Evolutionary conservation across 2,113 vertebrate species (phyloP), one percentile per base, ranked within the genome.

Genomic region (Leiothrix lutea): DNA sequence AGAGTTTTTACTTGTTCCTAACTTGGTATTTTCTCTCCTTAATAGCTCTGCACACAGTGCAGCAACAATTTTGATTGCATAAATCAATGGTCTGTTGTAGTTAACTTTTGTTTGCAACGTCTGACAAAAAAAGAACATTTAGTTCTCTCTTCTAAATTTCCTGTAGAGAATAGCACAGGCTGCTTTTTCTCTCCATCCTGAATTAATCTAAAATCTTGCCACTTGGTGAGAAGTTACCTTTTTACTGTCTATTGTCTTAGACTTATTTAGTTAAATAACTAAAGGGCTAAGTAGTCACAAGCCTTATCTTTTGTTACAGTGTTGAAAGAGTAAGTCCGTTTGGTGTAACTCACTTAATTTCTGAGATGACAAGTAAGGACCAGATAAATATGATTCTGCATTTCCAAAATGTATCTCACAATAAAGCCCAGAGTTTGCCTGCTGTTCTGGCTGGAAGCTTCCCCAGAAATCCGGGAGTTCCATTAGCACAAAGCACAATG

Each of bases 61-160:
- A 19, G 45, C 48, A 87, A 62, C 16, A 61, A 28, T 80, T 93
- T 89, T 54, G 50, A 71, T 45, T 71, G 58, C 85, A 91, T 97
- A 96, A 95, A 97, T 97, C 95, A 95, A 9, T 25, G 28, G 23
- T 80, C n/a, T 90, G 50, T 24, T 82, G 77, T 62, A 81, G 77
- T 35, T 86, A 79, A 36, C 62, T 69, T 97, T 88, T 80, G 56
- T 86, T 95, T 94, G 54, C 47, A 86, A 73, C 2, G 4, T 75
- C 87, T 92, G 56, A 90, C 80, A 93, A 91, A 88, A 91, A 88
- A 61, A 74, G 94, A 96, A 95, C 96, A 86, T 83, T 71, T 91
- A 88, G 94, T 93, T 91, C 92, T 88, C 44, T 70, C 79, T 53
- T 51, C 51, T 92, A 54, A 69, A 78, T 95, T 81, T 91, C 75